Evolutionary conservation across 2,113 vertebrate species (phyloP), one percentile per base, ranked within the genome.

Genomic region (Gasterosteus nipponicus): DNA sequence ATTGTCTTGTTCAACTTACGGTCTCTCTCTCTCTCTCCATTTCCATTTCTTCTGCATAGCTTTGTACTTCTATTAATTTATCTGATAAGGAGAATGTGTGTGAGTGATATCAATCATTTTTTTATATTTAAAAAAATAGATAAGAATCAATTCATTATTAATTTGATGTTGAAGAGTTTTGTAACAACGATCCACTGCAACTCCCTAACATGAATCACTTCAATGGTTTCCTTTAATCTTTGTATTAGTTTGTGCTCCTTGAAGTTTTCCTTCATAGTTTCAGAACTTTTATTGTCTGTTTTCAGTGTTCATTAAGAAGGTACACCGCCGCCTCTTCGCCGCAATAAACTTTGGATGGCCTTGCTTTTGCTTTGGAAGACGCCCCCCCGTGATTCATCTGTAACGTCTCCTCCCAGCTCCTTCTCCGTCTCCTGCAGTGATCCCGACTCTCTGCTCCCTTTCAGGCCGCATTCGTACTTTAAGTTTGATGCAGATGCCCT

Each of bases 41-140:
- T 59, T 54, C 15, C 42, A 53, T 51, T 63, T 69, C 57, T 60
- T 69, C 54, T 81, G 59, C 66, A 66, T 31, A n/a, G 58, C 49
- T 73, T 80, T 9, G 41, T 61, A 73, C 53, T 73, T 79, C 56
- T 26, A 26, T 26, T 26, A 26, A 26, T 26, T 0, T 59, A 51
- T 75, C 31, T n/a, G 38, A 35, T 12, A 0, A 31, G 19, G 16
- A 9, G 60, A 15, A n/a, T 26, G 35, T 31, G 33, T 57, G 10
- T 15, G 49, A 63, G 49, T 38, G 8, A 57, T 46, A 18, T 69
- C 7, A 49, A 2, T 46, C 14, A 19, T 4, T n/a, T 31, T 46
- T 19, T 31, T 33, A 14, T 14, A 3, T 69, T n/a, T 57, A 6
- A 29, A 38, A 2, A 38, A 22, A 51, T 22, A 38, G 6, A 63